These are phyloP conservation scores for Drosophila neocordata DNA, from an alignment of 1,140 invertebrate species.

Conservation along the genomic window DNA sequence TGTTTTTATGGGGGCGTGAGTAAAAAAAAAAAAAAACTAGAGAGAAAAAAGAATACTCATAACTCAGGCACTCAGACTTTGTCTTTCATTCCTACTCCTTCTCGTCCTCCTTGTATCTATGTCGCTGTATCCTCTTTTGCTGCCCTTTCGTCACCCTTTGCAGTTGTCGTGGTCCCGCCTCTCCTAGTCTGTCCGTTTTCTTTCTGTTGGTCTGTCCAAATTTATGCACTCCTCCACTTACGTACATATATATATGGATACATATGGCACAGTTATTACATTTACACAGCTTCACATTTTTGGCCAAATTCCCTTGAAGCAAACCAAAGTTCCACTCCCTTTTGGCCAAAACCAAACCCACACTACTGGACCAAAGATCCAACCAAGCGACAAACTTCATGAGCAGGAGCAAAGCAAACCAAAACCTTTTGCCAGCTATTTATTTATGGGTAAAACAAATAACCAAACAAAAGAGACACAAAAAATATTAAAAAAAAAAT, in stretches of 20 bases:
- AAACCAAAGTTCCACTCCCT: conserved; percentile 1
- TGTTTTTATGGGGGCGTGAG: background rate
- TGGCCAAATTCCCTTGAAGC: conserved; percentile 26
- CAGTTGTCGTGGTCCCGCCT: background rate
- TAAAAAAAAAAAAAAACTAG: background rate
- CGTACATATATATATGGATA: background rate
- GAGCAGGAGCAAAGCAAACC: conserved; percentile 33
- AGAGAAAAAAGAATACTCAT: conserved; percentile 18
- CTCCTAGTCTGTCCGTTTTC: background rate
- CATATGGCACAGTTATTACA: conserved; percentile 56
- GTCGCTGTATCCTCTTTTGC: too few species aligned
- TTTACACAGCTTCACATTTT: conserved; percentile 34
- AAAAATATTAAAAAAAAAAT: background rate
- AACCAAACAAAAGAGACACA: conserved; percentile 5
- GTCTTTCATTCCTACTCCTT: conserved; percentile 23
- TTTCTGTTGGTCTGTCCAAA: conserved; percentile 17
- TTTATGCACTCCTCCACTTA: conserved; percentile 44
- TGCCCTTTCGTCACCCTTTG: background rate
- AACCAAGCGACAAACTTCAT: conserved; percentile 68
- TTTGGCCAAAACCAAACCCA: background rate
- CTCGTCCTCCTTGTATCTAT: too few species aligned
- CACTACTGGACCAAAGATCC: background rate
- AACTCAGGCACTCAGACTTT: conserved; percentile 32
- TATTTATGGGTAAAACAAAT: conserved; percentile 53
- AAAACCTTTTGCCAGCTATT: conserved; percentile 57